These are phyloP conservation scores for Ormyrus labotus DNA, from an alignment of 2,888 invertebrate species.

Conservation along the genomic window DNA sequence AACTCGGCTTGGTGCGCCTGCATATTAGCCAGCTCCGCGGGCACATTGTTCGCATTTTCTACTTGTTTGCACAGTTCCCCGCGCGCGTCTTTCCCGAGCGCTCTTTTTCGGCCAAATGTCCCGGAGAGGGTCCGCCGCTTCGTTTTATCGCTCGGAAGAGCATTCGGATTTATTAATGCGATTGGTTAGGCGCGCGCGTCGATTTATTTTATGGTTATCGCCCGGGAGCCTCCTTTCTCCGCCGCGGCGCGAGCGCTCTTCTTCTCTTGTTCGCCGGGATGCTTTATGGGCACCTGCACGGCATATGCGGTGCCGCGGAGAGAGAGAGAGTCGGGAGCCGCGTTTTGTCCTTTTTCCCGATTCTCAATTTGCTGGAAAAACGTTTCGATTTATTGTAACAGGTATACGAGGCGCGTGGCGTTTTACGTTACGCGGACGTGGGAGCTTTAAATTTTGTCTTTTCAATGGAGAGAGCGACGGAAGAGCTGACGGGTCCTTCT, in stretches of 20 bases:
- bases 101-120: constrained; percentile 36
- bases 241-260: not conserved
- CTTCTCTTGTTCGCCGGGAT: constrained; percentile 7
- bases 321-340: not conserved
- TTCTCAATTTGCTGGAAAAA: too few relatives aligned
- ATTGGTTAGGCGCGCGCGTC: constrained; percentile 65
- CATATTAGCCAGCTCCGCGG: constrained; percentile 72
- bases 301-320: constrained; percentile 30
- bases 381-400: too few relatives aligned
- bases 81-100: constrained; percentile 62
- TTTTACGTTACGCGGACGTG: too few relatives aligned
- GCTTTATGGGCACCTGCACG: constrained; percentile 49
- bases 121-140: constrained; percentile 52
- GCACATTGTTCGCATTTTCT: constrained; percentile 75
- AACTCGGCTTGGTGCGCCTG: constrained; percentile 38
- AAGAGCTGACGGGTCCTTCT: too few relatives aligned
- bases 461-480: too few relatives aligned
- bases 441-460: too few relatives aligned
- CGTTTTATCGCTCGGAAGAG: constrained; percentile 72
- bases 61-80: constrained; percentile 75
- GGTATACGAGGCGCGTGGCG: too few relatives aligned
- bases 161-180: constrained; percentile 72
- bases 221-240: constrained; percentile 5
- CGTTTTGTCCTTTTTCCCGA: too few relatives aligned
- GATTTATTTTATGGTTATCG: constrained; percentile 68